These are phyloP conservation scores for Hydrolagus colliei DNA, from an alignment of 2,797 vertebrate genomes.

Conservation along the genomic window DNA sequence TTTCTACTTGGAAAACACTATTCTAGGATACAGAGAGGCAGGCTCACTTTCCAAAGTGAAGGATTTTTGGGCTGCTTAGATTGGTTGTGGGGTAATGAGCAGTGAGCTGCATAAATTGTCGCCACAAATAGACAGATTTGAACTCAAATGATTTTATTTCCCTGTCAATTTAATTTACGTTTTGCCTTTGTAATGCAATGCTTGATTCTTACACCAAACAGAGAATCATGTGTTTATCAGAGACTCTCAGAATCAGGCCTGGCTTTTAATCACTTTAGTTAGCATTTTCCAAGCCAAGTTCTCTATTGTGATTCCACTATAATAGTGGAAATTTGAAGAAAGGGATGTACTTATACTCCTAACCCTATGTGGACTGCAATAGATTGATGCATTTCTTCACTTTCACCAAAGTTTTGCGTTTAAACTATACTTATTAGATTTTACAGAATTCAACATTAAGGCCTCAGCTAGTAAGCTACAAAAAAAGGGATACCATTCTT, in stretches of 20 bases:
- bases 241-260: background rate
- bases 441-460: too few relatives aligned
- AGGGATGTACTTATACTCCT: background rate
- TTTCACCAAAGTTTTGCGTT: too few relatives aligned
- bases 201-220: background rate
- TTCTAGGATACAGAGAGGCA: background rate
- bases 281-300: background rate
- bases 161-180: conserved; percentile 18
- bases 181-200: background rate
- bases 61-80: background rate
- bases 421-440: too few relatives aligned
- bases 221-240: background rate
- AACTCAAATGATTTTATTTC: background rate
- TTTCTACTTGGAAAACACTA: background rate
- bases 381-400: too few relatives aligned
- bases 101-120: conserved; percentile 19
- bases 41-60: background rate
- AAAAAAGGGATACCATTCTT: too few relatives aligned
- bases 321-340: background rate
- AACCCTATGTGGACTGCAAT: background rate
- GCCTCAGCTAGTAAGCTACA: too few relatives aligned
- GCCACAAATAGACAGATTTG: background rate
- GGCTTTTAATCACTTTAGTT: conserved; percentile 23
- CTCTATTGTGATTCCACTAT: background rate
- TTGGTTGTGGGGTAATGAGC: conserved; percentile 22